Evolutionary conservation across 2,888 invertebrate species (phyloP).

Genomic region (Acrobasis suavella): DNA sequence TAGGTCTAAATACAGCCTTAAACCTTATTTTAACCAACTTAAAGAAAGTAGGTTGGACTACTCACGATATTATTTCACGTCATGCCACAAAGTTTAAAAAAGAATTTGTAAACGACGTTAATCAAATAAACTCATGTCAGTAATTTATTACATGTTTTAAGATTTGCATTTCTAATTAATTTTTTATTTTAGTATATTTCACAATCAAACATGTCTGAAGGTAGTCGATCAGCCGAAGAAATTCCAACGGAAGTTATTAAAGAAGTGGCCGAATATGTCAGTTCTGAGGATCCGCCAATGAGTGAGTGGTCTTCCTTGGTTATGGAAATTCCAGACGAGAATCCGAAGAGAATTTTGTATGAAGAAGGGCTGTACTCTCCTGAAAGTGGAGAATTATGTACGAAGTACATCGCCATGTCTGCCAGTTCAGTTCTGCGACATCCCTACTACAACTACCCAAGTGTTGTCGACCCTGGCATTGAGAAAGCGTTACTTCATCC

Average conservation of each 20-base stretch:
- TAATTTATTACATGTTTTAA: background rate
- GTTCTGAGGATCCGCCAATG: slow-evolving; percentile 59
- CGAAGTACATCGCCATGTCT: slow-evolving; percentile 55
- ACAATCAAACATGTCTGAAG: slow-evolving; percentile 11
- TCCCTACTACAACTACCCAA: slow-evolving; percentile 61
- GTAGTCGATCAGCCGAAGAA: background rate
- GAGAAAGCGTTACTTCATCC: slow-evolving; percentile 50
- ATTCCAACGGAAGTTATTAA: slow-evolving; percentile 21
- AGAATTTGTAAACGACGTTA: background rate
- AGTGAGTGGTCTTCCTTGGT: slow-evolving; percentile 64
- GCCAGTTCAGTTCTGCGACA: slow-evolving; percentile 57
- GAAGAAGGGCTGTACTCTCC: slow-evolving; percentile 51
- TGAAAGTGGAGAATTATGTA: slow-evolving; percentile 61
- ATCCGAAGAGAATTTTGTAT: slow-evolving; percentile 43
- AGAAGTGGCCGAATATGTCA: slow-evolving; percentile 37
- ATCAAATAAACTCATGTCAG: background rate
- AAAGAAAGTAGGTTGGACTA: too few relatives aligned
- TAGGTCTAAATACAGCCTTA: too few relatives aligned
- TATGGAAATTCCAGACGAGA: slow-evolving; percentile 39
- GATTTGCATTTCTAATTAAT: background rate
- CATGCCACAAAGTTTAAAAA: too few relatives aligned
- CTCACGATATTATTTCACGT: too few relatives aligned
- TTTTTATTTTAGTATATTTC: background rate
- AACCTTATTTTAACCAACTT: too few relatives aligned
- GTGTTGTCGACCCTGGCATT: slow-evolving; percentile 65